phyloP scores from a whole-genome alignment of 2,113 vertebrate genomes.

The Clinocottus analis region DNA sequence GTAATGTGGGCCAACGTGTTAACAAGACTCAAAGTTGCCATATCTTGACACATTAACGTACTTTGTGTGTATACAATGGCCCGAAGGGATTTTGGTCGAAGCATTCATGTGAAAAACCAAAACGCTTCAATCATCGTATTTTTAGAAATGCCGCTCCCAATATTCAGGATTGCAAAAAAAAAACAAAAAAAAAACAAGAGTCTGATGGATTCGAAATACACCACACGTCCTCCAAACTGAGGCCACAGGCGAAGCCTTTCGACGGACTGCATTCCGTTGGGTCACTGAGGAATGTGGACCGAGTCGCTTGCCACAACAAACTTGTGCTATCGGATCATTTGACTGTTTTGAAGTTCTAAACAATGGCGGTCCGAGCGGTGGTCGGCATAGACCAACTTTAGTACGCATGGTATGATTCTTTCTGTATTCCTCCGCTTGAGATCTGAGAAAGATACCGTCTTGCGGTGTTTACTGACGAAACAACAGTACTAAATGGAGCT shows the following conservation, averaged over 20 bases:
- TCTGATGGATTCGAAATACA: slow-evolving; percentile 63
- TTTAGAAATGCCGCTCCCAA: slow-evolving; percentile 64
- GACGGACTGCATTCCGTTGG: slow-evolving; percentile 73
- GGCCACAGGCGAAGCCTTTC: slow-evolving; percentile 79
- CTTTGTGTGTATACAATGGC: slow-evolving; percentile 39
- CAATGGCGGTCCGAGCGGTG: slow-evolving; percentile 72
- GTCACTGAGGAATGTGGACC: slow-evolving; percentile 75
- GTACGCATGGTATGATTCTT: slow-evolving; percentile 69
- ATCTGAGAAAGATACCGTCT: slow-evolving; percentile 74
- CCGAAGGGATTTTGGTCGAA: slow-evolving; percentile 36
- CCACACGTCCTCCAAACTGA: slow-evolving; percentile 57
- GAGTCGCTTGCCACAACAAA: slow-evolving; percentile 64
- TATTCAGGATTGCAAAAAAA: slow-evolving; percentile 60
- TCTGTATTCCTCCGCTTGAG: slow-evolving; percentile 70
- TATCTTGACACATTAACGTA: slow-evolving; percentile 70
- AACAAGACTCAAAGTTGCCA: slow-evolving; percentile 61
- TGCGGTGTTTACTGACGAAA: slow-evolving; percentile 77
- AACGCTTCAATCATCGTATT: slow-evolving; percentile 64
- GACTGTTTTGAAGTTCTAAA: slow-evolving; percentile 65
- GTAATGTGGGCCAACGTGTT: slow-evolving; percentile 64
- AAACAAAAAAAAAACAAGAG: slow-evolving; percentile 63
- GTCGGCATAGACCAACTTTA: slow-evolving; percentile 61
- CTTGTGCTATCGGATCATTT: slow-evolving; percentile 75
- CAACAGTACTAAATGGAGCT: slow-evolving; percentile 80
- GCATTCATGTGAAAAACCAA: slow-evolving; percentile 59